A percentile compares a stretch with the other conserved stretches of the same genome.
phyloP scores from a whole-genome alignment of 2,113 vertebrate species.

The Propithecus coquereli region DNA sequence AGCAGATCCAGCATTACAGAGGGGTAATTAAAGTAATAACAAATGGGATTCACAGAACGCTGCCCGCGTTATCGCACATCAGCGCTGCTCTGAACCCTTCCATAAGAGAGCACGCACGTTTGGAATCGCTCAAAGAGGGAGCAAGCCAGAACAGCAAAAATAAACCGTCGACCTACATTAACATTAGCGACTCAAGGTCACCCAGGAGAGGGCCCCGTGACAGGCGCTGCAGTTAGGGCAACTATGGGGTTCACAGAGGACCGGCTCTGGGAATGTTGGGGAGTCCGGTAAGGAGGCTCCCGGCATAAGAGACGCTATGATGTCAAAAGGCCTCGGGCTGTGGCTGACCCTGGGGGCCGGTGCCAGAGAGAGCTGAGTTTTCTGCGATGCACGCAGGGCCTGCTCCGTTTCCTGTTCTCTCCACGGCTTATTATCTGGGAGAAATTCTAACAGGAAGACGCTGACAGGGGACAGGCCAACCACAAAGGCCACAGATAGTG shows the following conservation, averaged over 20 bases:
- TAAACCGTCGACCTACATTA: background rate
- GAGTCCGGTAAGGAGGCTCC: background rate
- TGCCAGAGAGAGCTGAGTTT: background rate
- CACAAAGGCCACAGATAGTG: background rate
- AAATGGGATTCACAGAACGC: background rate
- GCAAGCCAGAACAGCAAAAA: background rate
- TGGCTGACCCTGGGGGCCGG: background rate
- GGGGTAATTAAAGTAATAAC: constrained; percentile 22
- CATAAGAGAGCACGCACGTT: background rate
- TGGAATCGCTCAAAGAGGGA: background rate
- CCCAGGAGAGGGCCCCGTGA: background rate
- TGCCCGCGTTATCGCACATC: background rate
- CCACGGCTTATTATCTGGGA: background rate
- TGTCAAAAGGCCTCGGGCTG: background rate
- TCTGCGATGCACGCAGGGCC: background rate
- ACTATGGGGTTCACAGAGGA: background rate
- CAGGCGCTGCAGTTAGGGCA: background rate
- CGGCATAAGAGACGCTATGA: background rate
- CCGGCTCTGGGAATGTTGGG: background rate
- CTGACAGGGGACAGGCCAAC: background rate
- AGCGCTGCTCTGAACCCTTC: background rate
- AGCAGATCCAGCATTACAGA: background rate
- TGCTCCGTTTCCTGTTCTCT: background rate
- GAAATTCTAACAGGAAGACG: background rate
- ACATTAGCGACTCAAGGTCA: background rate